These are phyloP conservation scores for Pseudochromis fuscus DNA, from an alignment of 2,797 vertebrate species.

Conservation along the genomic window DNA sequence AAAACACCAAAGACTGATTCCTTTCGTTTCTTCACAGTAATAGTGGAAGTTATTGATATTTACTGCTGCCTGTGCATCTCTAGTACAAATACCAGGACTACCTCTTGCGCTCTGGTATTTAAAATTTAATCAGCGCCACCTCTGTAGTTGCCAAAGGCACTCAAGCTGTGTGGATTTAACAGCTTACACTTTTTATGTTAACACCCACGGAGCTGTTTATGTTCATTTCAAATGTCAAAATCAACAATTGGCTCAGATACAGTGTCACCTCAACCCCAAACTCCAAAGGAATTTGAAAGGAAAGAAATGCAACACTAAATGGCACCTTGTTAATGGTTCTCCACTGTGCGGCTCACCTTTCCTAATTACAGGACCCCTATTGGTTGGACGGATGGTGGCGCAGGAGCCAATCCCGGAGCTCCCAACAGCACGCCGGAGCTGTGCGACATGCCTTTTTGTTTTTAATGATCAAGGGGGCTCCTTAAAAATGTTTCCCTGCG, in stretches of 20 bases:
- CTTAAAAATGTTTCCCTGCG: conserved; percentile 83
- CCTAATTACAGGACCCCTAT: conserved; percentile 81
- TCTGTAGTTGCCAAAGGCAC: conserved; percentile 10
- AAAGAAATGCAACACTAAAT: conserved; percentile 36
- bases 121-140: conserved; percentile 17
- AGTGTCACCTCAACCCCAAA: conserved; percentile 18
- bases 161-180: conserved; percentile 31
- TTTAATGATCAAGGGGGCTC: conserved; percentile 82
- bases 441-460: conserved; percentile 78
- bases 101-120: conserved; percentile 12
- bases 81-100: conserved; percentile 4
- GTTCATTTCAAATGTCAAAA: conserved; percentile 44
- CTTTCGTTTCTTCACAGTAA: neutral
- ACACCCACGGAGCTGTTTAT: conserved; percentile 23
- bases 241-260: conserved; percentile 24
- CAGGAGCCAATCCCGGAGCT: conserved; percentile 81
- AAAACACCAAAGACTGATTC: conserved; percentile 19
- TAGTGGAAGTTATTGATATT: neutral
- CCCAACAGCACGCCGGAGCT: conserved; percentile 68
- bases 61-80: conserved; percentile 12
- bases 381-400: conserved; percentile 65
- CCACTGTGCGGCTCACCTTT: conserved; percentile 62
- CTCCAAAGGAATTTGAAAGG: conserved; percentile 53
- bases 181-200: conserved; percentile 24
- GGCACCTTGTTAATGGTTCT: conserved; percentile 59